Evolutionary conservation across 2,113 vertebrate species (phyloP), one percentile per base, ranked within the genome.

Genomic region (Leptosomus discolor): DNA sequence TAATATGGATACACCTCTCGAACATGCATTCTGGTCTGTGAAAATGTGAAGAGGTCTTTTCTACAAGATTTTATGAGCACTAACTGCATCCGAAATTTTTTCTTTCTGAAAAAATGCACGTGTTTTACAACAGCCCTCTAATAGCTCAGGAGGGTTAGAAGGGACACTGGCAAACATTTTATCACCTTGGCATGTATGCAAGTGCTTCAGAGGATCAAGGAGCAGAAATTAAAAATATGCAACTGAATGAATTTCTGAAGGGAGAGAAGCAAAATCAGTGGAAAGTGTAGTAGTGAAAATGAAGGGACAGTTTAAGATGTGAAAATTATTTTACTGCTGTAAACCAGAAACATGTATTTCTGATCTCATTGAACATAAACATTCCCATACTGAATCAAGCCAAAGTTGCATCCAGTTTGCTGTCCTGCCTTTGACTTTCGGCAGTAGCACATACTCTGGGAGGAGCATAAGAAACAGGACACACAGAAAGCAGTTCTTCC

Each of bases 1-100:
- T 63, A 54, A 91, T 39, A 70, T 0, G 0, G 17, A 43, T 30
- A n/a, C 27, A 46, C 12, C 58, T 80, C 46, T 34, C 0, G 0
- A 88, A 57, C 24, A 15, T 34, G 73, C 43, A 57, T 80, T 85
- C 45, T 61, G 29, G 29, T 51, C 74, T 79, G 16, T 85, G 70
- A 82, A 73, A 71, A 14, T 39, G 4, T 36, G 51, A 57, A 70
- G 15, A 56, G 17, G 4, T 5, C 65, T 37, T 56, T 54, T 46
- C 36, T 48, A 41, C 20, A 27, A 8, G 9, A n/a, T 76, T 93
- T 75, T 75, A 57, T 57, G 6, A 82, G 27, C 32, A 45, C 12
- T 88, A 90, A 41, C n/a, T 29, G 15, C 23, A 46, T 58, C 29
- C 46, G 37, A 43, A 46, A 4, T 19, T 8, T 83, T 88, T 82